Evolutionary conservation across 2,113 vertebrate genomes (phyloP).

Genomic region (Electrona antarctica): DNA sequence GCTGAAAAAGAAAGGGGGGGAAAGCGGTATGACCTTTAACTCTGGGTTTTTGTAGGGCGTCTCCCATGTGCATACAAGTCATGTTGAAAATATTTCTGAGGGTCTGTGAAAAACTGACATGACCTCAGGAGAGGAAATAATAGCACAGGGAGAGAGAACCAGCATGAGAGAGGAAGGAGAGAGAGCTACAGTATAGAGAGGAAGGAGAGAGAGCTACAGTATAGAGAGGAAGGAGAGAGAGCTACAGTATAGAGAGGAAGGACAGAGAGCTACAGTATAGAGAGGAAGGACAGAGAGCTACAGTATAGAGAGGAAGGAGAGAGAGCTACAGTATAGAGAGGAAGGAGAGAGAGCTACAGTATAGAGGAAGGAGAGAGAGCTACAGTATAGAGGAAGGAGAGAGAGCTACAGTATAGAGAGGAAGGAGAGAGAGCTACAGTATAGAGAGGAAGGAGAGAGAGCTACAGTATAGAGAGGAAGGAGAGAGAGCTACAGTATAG

Average conservation of each 20-base stretch:
- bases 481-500: not conserved
- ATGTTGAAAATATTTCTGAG: conserved; percentile 60
- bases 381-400: conserved; percentile 1
- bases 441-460: conserved; percentile 30
- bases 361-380: conserved; percentile 27
- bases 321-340: not conserved
- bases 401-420: not conserved
- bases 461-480: not conserved
- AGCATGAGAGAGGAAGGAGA: conserved; percentile 1
- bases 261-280: not conserved
- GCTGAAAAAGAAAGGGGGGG: conserved; percentile 52
- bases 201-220: not conserved
- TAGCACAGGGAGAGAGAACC: conserved; percentile 9
- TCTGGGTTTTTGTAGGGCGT: conserved; percentile 40
- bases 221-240: conserved; percentile 25
- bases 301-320: conserved; percentile 1
- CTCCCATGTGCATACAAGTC: conserved; percentile 66
- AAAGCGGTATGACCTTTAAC: conserved; percentile 58
- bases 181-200: not conserved
- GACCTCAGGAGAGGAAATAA: conserved; percentile 53
- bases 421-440: too few species aligned
- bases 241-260: not conserved
- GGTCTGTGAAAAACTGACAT: conserved; percentile 59
- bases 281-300: too few species aligned
- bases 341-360: too few species aligned